Percentiles rank a stretch among this genome's conserved stretches.
phyloP scores from a whole-genome alignment of 2,888 invertebrate species.

The Aspidapion aeneum region DNA sequence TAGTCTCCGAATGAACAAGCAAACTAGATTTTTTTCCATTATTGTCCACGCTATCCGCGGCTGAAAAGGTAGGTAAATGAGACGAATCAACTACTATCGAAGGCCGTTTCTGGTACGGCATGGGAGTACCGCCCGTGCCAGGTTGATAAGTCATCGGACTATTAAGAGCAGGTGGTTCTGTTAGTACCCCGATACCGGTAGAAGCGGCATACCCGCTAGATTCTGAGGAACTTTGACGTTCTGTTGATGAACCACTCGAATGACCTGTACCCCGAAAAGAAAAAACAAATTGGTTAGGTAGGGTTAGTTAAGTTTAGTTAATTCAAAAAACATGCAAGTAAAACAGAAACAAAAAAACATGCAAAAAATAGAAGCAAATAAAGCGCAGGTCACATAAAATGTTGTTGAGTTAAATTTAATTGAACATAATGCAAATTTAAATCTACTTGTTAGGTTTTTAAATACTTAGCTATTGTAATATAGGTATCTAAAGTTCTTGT shows the following conservation, averaged over 20 bases:
- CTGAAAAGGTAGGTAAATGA: conserved; percentile 43
- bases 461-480: too few species aligned
- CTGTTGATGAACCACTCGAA: conserved; percentile 30
- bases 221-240: conserved; percentile 43
- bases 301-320: too few species aligned
- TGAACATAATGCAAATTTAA: too few species aligned
- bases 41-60: conserved; percentile 30
- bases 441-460: too few species aligned
- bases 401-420: too few species aligned
- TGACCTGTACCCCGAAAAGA: neutral
- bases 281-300: too few species aligned
- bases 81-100: conserved; percentile 47
- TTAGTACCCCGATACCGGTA: conserved; percentile 1
- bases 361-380: too few species aligned
- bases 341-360: too few species aligned
- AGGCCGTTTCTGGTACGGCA: conserved; percentile 38
- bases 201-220: conserved; percentile 34
- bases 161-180: neutral
- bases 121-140: conserved; percentile 17
- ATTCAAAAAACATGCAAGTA: too few species aligned
- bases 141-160: neutral
- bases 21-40: conserved; percentile 40
- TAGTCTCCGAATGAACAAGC: conserved; percentile 49
- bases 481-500: too few species aligned
- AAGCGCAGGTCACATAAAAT: too few species aligned